Evolutionary conservation across 2,888 invertebrate genomes (phyloP).

Genomic region (Craniophora ligustri): DNA sequence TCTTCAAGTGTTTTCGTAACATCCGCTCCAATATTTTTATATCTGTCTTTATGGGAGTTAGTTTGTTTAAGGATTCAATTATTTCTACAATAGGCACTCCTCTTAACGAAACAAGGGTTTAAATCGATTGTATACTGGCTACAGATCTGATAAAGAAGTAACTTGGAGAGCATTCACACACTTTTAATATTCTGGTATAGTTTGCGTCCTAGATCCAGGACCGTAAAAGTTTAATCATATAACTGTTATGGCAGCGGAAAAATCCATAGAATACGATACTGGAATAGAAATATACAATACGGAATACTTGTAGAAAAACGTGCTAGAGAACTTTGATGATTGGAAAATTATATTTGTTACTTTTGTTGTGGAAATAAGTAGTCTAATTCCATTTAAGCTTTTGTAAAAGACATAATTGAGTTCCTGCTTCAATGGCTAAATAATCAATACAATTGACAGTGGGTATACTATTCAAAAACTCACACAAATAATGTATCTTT

Average conservation of each 20-base stretch:
- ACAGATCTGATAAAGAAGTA: conserved; percentile 17
- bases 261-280: conserved; percentile 32
- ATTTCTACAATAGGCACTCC: too few relatives aligned
- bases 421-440: too few relatives aligned
- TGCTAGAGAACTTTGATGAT: conserved; percentile 29
- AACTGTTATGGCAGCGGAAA: conserved; percentile 38
- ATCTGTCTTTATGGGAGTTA: conserved; percentile 1
- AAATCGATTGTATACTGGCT: conserved; percentile 4
- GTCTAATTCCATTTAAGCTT: too few relatives aligned
- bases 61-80: neutral
- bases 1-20: conserved; percentile 22
- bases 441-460: too few relatives aligned
- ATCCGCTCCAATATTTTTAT: conserved; percentile 10
- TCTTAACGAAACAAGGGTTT: neutral
- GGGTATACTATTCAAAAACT: too few relatives aligned
- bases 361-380: neutral
- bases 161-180: conserved; percentile 15
- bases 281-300: conserved; percentile 31
- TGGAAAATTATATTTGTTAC: conserved; percentile 9
- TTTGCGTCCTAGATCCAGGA: conserved; percentile 32
- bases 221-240: conserved; percentile 48
- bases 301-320: conserved; percentile 25
- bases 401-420: too few relatives aligned
- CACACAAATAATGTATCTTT: too few relatives aligned
- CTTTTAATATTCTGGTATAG: conserved; percentile 35